Base-by-base conservation (phyloP, 2,113 vertebrate genomes). In the Pygoscelis adeliae region DNA sequence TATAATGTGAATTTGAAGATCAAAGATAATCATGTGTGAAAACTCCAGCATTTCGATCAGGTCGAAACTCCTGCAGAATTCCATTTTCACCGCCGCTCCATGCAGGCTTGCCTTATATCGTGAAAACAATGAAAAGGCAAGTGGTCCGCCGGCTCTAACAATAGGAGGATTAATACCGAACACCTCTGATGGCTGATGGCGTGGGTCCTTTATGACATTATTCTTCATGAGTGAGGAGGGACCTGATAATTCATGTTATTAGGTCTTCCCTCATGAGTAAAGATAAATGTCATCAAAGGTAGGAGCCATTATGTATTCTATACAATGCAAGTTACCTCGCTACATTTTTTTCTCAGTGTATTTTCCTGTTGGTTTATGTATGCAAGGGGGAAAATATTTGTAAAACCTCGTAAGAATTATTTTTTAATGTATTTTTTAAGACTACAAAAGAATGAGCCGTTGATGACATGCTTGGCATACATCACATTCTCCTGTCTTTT, bases 211-310 rank as follows among this genome's bases (percentile, higher is more conserved):
- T 59, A 50, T 79, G 93, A 83, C 79, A 92, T 97, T 98, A 95
- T 90, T 96, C 97, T 98, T 96, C 95, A 95, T 83, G 97, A 97
- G 88, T 70, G 93, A 97, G 95, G 97, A 97, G 93, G 88, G 94
- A 96, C 74, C 76, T 93, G 95, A 85, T 97, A 95, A 97, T 97
- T 98, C 96, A 93, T 96, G 93, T 96, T 96, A 93, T 95, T 89
- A 95, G 95, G 96, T 96, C 81, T 97, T 95, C 74, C 92, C 93
- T 97, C 88, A 91, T n/a, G 94, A 95, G 95, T 95, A 94, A 96
- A 97, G 94, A 96, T 97, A 97, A 98, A 97, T 98, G 97, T 92
- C 97, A 96, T 84, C 88, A 79, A 49, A 92, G 96, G 89, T 82
- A 96, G 97, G 93, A 97, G 83, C 92, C 87, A 56, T 91, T 79